Evolutionary conservation across 2,113 vertebrate genomes (phyloP), one percentile per base, ranked within the genome.

Genomic region (Accipiter cooperii): DNA sequence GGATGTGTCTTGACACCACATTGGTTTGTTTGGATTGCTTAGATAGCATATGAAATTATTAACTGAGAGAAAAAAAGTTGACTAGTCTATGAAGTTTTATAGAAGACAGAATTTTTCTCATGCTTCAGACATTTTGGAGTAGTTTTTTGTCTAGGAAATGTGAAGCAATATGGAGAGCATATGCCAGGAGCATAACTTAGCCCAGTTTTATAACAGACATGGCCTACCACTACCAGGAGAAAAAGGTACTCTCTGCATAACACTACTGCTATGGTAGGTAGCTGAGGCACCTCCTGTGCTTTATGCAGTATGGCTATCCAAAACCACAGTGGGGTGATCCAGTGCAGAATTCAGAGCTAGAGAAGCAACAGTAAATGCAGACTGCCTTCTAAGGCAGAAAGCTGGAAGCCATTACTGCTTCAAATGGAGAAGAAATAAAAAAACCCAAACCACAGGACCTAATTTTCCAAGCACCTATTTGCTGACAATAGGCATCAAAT

Each of bases 371-470:
- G 42, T 17, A 79, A 82, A 68, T n/a, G 22, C 21, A 51, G 24
- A 69, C 19, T 66, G 22, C 42, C 13, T 90, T 77, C 46, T 36
- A 25, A 15, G 36, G 8, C 1, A 8, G 54, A 44, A 26, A 34
- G 31, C 13, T 83, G 42, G 63, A 93, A 85, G 13, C 4, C 40
- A 34, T 38, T 89, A 24, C 25, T 51, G 3, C 36, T 73, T 61
- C 36, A 68, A 55, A n/a, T 74, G 16, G 51, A 55, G 5, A 3
- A 36, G 28, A 33, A 0, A 9, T 1, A 22, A 28, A n/a, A 20
- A 24, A 34, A 24, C 6, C 6, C 6, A 46, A 33, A 8, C 22
- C 8, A 42, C 3, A 1, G 2, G 1, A 49, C 19, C 8, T 65
- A 13, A 58, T 86, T 57, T 91, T 65, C 34, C 47, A 80, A 79